Base-by-base conservation (phyloP, 2,113 vertebrate species). In the Sinocyclocheilus anophthalmus region DNA sequence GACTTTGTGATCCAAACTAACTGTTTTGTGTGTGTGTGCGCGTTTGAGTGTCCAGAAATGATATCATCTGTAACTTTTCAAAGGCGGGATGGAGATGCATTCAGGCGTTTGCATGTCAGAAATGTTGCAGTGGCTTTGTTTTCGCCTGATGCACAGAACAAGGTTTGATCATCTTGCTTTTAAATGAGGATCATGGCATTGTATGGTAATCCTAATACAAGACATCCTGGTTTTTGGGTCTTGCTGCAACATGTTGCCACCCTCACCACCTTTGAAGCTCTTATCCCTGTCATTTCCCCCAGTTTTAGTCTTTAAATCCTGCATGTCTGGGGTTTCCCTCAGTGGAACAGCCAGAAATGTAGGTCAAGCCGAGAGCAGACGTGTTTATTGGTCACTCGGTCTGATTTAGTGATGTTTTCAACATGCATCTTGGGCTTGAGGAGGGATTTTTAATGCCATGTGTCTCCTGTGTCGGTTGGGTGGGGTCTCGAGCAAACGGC, bases 401-500 rank as follows among this genome's bases (percentile, higher is more conserved):
- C 73, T 48, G 67, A 78, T 59, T 55, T 39, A 61, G 26, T 14
- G 48, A 26, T 42, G 13, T 76, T 70, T 81, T 81, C 42, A 9
- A 45, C 14, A 3, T 53, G 18, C 9, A 50, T 57, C 30, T 79
- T 33, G 24, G 8, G 76, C 57, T 61, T 39, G 55, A 16, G 22
- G 77, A 63, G n/a, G 57, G 78, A 45, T 81, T 81, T 80, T 81
- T 42, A 48, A 81, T 81, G 78, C n/a, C 81, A 53, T 82, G 81
- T 82, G 65, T 83, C 53, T 80, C 63, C 42, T 26, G 75, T 81
- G 75, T 42, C 88, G 88, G 91, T 92, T 89, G 94, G 94, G 94
- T 95, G 94, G 94, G 94, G 94, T 94, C 93, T 91, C 82, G 88
- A 88, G 90, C 90, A 70, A 90, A 77, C 88, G 90, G 90, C 87